A percentile compares a stretch with the other conserved stretches of the same genome.
Evolutionary conservation across 2,797 vertebrate species (phyloP).

Genomic region (Onychomys torridus): DNA sequence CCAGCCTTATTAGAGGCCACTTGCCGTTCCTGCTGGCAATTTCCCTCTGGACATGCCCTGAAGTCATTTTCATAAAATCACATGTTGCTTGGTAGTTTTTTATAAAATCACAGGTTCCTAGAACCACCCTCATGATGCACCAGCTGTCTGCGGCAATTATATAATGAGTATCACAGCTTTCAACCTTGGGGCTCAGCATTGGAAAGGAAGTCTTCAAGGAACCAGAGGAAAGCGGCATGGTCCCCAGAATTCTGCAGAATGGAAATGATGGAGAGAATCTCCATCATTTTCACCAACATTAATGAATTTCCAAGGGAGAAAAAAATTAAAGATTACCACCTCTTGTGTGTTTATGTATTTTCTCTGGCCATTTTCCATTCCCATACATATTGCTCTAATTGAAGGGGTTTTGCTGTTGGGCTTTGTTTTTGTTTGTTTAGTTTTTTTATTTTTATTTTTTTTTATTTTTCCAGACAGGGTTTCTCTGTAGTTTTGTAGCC

Average conservation of each 20-base stretch:
- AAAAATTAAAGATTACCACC: slow-evolving; percentile 36
- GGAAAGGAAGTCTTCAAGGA: not conserved
- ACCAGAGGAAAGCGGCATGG: not conserved
- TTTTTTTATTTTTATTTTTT: too few species aligned
- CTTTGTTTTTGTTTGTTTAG: not conserved
- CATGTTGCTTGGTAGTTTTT: not conserved
- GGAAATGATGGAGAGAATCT: not conserved
- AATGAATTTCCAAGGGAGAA: slow-evolving; percentile 23
- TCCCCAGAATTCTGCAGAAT: not conserved
- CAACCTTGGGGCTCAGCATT: not conserved
- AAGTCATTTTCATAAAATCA: slow-evolving; percentile 17
- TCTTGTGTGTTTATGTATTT: slow-evolving; percentile 7
- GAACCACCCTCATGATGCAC: not conserved
- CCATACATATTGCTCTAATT: slow-evolving; percentile 37
- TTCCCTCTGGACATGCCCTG: not conserved
- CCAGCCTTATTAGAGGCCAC: not conserved
- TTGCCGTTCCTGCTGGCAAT: not conserved
- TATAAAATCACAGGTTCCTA: not conserved
- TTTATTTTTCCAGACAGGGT: too few species aligned
- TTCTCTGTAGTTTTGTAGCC: too few species aligned
- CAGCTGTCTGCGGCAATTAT: not conserved
- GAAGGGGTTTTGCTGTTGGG: not conserved
- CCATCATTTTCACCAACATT: not conserved
- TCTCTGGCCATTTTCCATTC: slow-evolving; percentile 29
- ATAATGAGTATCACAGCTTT: not conserved